These are phyloP conservation scores for Ditula angustiorana DNA, from an alignment of 2,888 invertebrate genomes.

Conservation along the genomic window DNA sequence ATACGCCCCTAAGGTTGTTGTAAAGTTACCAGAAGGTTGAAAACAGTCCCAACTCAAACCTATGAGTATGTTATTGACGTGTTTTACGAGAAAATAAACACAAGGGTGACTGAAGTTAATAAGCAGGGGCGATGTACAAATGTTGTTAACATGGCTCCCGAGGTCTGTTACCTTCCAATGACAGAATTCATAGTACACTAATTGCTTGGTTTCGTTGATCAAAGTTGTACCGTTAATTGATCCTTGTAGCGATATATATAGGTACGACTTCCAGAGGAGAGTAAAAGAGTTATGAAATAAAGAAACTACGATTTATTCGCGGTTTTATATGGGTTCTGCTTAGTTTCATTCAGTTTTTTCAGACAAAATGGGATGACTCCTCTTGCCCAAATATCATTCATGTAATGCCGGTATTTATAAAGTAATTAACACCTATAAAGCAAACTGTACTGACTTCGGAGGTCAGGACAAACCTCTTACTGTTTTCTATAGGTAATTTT, in stretches of 20 bases:
- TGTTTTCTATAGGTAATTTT: no score
- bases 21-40: background rate
- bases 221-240: slow-evolving; percentile 16
- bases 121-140: slow-evolving; percentile 22
- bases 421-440: no score
- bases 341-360: no score
- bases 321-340: no score
- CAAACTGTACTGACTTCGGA: no score
- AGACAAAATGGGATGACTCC: no score
- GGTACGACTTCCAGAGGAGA: background rate
- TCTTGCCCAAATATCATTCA: no score
- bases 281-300: background rate
- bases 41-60: slow-evolving; percentile 8
- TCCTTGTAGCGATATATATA: background rate
- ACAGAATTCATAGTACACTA: slow-evolving; percentile 20
- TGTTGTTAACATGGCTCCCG: slow-evolving; percentile 18
- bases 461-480: no score
- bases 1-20: background rate
- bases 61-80: slow-evolving; percentile 27
- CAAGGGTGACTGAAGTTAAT: slow-evolving; percentile 4
- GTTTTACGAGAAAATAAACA: slow-evolving; percentile 21
- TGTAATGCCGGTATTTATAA: no score
- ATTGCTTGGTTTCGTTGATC: slow-evolving; percentile 26
- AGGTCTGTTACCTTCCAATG: slow-evolving; percentile 28
- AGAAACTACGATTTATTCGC: background rate